phyloP scores from a whole-genome alignment of 1,140 invertebrate species.

The Megalopta genalis region DNA sequence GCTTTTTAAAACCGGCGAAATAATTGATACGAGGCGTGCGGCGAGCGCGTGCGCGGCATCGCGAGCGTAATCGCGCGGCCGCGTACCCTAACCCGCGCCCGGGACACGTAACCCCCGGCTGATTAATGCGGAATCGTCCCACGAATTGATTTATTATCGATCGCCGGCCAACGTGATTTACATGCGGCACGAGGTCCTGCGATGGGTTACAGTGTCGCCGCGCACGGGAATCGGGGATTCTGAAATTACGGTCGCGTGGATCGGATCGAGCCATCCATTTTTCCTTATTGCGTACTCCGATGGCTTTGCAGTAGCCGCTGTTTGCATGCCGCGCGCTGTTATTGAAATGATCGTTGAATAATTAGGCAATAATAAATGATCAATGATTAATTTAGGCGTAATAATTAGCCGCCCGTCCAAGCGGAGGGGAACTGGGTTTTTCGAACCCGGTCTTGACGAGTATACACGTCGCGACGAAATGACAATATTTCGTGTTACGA shows the following conservation, averaged over 20 bases:
- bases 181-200: neutral
- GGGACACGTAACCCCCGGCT: neutral
- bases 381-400: too few species aligned
- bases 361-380: too few species aligned
- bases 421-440: too few species aligned
- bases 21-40: neutral
- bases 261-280: neutral
- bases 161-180: neutral
- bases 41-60: neutral
- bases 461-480: too few species aligned
- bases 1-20: slow-evolving; percentile 19
- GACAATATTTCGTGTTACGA: too few species aligned
- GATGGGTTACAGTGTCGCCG: neutral
- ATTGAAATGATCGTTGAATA: too few species aligned
- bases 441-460: too few species aligned
- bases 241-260: slow-evolving; percentile 1
- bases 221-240: neutral
- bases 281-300: neutral
- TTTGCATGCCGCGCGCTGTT: neutral
- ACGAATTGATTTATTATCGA: slow-evolving; percentile 6
- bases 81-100: neutral
- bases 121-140: neutral
- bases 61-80: neutral
- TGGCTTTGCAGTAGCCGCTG: neutral
- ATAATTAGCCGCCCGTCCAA: too few species aligned